A percentile compares a stretch with the other conserved stretches of the same genome.
Evolutionary conservation across 2,113 vertebrate genomes (phyloP).

Genomic region (Cinclus cinclus): DNA sequence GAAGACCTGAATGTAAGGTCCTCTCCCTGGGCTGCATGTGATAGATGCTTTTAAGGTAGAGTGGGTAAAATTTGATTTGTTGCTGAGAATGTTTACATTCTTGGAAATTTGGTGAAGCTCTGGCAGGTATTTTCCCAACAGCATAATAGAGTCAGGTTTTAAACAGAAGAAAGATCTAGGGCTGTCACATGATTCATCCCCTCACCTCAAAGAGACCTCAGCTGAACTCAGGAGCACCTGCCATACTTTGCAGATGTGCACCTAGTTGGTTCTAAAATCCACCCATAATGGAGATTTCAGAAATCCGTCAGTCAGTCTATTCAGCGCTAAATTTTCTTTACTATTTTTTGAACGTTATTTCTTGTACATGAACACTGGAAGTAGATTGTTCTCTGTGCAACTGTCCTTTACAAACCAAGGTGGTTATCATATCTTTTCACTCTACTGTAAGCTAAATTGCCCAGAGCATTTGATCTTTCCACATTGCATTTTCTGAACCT

Average conservation of each 20-base stretch:
- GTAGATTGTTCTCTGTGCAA: neutral
- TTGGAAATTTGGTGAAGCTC: neutral
- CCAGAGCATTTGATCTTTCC: neutral
- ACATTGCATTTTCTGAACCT: neutral
- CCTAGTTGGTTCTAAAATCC: neutral
- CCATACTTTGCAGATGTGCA: neutral
- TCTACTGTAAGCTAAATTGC: neutral
- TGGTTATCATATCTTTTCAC: neutral
- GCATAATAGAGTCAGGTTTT: neutral
- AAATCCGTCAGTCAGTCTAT: neutral
- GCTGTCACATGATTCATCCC: neutral
- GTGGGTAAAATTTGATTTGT: neutral
- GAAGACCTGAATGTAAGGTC: neutral
- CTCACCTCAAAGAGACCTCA: neutral
- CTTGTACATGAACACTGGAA: neutral
- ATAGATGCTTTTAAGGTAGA: neutral
- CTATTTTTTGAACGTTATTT: neutral
- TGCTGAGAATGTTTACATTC: neutral
- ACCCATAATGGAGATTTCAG: neutral
- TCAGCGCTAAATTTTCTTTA: neutral
- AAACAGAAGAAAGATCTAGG: neutral
- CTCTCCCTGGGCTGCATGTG: neutral
- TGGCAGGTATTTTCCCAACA: neutral
- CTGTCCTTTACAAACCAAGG: neutral
- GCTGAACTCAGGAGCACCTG: neutral